Base-by-base conservation (phyloP, 2,888 invertebrate genomes). In the Lapara coniferarum region DNA sequence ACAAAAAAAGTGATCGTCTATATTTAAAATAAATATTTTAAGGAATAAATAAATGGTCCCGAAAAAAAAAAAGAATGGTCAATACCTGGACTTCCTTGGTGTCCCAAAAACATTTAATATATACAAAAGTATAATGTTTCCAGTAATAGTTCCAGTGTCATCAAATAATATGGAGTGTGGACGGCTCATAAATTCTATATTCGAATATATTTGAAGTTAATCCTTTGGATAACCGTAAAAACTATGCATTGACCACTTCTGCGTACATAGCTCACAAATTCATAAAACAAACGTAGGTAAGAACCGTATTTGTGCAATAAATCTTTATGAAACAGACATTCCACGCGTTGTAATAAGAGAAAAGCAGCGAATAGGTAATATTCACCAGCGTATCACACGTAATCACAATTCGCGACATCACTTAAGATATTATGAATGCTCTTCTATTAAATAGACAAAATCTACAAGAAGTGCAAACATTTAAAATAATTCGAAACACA, bases 281-380 rank as follows among this genome's bases (percentile, higher is more conserved):
- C n/a, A 52, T 52, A 52, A 52, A 7, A 52, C 52, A 52, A 52
- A 52, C 52, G 6, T 14, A n/a, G 52, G 52, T 25, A 19, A 49
- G 12, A 63, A 46, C 13, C 13, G 19, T 19, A 46, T 63, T 63
- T 63, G 63, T 63, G 63, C 63, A 49, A 63, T 63, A 46, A 63
- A 19, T 63, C 16, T 63, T 63, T 7, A 16, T 16, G 53, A n/a
- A 53, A 55, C 16, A 63, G 37, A 8, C 37, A 37, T 4, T 59
- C 3, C 0, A 44, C 10, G 44, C 14, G 14, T 44, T 44, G 30
- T 12, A 57, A 56, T 13, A 4, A 13, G 56, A 25, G 2, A 25
- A 30, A 10, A 12, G 51, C 10, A 51, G 1, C 51, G 10, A 51
- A 13, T 0, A 10, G 13, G 13, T 13, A 51, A 51, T 51, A 51